Conservation (phyloP, 2,888 invertebrate genomes). For the Ornithoptera alexandrae region DNA sequence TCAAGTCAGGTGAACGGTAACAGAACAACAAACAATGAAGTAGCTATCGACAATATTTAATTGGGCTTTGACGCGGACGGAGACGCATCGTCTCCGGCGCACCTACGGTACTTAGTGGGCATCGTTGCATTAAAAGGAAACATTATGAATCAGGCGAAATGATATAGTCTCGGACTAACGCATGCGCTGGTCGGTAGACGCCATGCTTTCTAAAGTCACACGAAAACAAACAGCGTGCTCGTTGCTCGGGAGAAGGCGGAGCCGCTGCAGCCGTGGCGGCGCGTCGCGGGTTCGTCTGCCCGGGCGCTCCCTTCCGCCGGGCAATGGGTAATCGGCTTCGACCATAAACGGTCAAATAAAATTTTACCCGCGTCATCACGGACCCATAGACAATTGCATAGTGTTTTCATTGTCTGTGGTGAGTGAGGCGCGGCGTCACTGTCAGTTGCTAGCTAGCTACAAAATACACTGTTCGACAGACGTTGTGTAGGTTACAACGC, state of each 20-base stretch:
- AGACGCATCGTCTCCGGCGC: slow-evolving; percentile 42
- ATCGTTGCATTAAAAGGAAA: slow-evolving; percentile 33
- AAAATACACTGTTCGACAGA: slow-evolving; percentile 36
- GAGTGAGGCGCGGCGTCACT: slow-evolving; percentile 38
- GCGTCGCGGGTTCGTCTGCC: not conserved
- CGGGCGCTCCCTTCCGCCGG: slow-evolving; percentile 13
- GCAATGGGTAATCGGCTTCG: slow-evolving; percentile 26
- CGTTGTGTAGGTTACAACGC: not conserved
- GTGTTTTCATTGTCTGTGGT: slow-evolving; percentile 14
- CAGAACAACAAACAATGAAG: slow-evolving; percentile 57
- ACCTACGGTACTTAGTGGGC: slow-evolving; percentile 45
- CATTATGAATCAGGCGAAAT: slow-evolving; percentile 36
- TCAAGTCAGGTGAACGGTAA: slow-evolving; percentile 67
- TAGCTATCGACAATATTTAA: slow-evolving; percentile 37
- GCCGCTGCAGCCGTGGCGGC: too few species aligned
- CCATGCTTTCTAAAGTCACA: slow-evolving; percentile 36
- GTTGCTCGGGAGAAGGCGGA: slow-evolving; percentile 12
- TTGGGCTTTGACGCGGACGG: slow-evolving; percentile 37
- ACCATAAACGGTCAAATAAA: slow-evolving; percentile 21
- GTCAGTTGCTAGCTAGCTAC: slow-evolving; percentile 38
- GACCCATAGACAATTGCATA: slow-evolving; percentile 17
- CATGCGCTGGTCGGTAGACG: slow-evolving; percentile 44
- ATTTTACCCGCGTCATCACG: slow-evolving; percentile 13
- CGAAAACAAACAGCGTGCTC: slow-evolving; percentile 24
- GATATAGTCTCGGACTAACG: slow-evolving; percentile 34